Conservation (phyloP, 2,113 vertebrate species). For the Eulemur rufifrons region DNA sequence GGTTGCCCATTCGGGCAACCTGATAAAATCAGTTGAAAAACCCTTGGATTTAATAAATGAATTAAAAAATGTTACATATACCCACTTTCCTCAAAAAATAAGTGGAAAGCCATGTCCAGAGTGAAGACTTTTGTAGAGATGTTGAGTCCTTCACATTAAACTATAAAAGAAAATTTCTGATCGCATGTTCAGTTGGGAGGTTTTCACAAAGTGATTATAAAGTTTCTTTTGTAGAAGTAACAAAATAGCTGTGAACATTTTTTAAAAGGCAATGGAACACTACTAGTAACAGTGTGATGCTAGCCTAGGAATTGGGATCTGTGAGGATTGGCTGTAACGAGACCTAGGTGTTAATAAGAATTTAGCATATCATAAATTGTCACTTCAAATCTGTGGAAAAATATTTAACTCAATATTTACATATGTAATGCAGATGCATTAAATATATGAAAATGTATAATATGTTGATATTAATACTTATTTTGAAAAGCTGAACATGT, state of each 20-base stretch:
- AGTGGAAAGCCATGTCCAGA: background rate
- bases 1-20: background rate
- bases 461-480: background rate
- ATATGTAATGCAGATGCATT: background rate
- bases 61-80: background rate
- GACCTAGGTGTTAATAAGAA: background rate
- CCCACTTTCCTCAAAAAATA: background rate
- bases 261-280: background rate
- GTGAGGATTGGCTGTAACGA: background rate
- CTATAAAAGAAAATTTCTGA: background rate
- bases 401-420: background rate
- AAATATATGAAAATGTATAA: background rate
- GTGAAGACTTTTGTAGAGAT: background rate
- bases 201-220: background rate
- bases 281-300: background rate
- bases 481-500: background rate
- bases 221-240: slow-evolving; percentile 3
- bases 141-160: background rate
- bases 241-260: background rate
- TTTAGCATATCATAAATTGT: background rate
- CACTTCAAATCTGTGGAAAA: background rate
- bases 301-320: background rate
- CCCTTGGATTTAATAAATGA: background rate
- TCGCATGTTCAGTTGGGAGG: background rate
- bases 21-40: background rate